A percentile compares a stretch with the other conserved stretches of the same genome.
Evolutionary conservation across 2,888 invertebrate genomes (phyloP).

Genomic region (Andricus quercusramuli): DNA sequence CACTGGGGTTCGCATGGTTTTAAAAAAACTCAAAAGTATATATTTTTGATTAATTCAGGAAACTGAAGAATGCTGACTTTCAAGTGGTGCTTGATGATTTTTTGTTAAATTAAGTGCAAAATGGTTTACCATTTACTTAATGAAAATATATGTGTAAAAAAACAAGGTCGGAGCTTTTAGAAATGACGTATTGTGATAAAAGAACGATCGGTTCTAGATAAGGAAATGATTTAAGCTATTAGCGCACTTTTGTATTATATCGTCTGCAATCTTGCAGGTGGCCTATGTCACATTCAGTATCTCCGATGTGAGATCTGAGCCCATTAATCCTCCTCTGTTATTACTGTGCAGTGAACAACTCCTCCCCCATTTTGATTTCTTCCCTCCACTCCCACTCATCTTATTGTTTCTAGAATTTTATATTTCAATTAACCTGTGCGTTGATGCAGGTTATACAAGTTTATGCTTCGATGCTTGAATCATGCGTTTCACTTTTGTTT

Average conservation of each 20-base stretch:
- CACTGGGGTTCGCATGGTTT: background rate
- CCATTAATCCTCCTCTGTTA: constrained; percentile 6
- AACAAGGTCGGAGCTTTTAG: no score
- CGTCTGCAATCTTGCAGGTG: background rate
- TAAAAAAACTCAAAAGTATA: background rate
- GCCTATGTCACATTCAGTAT: background rate
- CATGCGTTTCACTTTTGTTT: background rate
- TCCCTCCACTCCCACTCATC: constrained; percentile 21
- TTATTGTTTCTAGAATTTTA: constrained; percentile 15
- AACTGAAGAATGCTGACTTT: no score
- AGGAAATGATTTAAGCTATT: no score
- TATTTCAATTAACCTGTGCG: constrained; percentile 10
- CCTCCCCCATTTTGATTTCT: background rate
- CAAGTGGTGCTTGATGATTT: no score
- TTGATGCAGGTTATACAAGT: background rate
- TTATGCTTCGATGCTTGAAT: constrained; percentile 10
- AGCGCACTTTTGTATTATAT: background rate
- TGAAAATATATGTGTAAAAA: no score
- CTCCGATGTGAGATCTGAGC: background rate
- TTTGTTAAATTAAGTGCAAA: no score
- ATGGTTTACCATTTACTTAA: no score
- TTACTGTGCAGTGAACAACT: background rate
- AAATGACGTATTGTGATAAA: no score
- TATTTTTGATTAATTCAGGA: background rate
- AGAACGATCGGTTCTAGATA: no score